These are phyloP conservation scores for Erpornis zantholeuca DNA, from an alignment of 2,113 vertebrate species.

Conservation along the genomic window DNA sequence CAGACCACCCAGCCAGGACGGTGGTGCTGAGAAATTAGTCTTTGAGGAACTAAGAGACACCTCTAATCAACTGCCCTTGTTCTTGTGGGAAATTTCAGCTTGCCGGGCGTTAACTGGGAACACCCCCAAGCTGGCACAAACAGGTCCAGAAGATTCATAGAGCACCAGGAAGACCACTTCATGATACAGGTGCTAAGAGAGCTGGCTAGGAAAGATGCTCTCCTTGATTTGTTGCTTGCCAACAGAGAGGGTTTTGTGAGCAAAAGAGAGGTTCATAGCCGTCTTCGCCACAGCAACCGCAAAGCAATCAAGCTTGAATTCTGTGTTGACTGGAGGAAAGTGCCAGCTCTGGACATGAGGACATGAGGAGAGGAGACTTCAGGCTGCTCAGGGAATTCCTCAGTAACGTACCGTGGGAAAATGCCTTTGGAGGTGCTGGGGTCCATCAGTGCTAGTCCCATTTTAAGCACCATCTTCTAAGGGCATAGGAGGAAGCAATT, in stretches of 20 bases:
- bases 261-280: neutral
- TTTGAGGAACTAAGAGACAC: neutral
- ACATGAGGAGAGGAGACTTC: neutral
- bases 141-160: fast-evolving
- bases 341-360: too few species aligned
- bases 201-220: neutral
- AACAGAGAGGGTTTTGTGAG: neutral
- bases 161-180: neutral
- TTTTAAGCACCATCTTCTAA: neutral
- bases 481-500: neutral
- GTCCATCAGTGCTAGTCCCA: neutral
- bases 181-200: neutral
- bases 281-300: fast-evolving
- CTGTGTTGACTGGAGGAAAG: neutral
- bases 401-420: neutral
- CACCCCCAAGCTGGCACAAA: neutral
- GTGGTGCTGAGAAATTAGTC: neutral
- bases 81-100: neutral
- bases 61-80: neutral
- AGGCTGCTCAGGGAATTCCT: neutral
- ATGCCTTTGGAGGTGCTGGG: neutral
- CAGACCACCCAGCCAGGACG: neutral
- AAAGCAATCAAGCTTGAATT: neutral
- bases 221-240: neutral
- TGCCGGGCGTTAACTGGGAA: fast-evolving